These are phyloP conservation scores for Graptemys geographica DNA, from an alignment of 2,797 vertebrate genomes.

Conservation along the genomic window DNA sequence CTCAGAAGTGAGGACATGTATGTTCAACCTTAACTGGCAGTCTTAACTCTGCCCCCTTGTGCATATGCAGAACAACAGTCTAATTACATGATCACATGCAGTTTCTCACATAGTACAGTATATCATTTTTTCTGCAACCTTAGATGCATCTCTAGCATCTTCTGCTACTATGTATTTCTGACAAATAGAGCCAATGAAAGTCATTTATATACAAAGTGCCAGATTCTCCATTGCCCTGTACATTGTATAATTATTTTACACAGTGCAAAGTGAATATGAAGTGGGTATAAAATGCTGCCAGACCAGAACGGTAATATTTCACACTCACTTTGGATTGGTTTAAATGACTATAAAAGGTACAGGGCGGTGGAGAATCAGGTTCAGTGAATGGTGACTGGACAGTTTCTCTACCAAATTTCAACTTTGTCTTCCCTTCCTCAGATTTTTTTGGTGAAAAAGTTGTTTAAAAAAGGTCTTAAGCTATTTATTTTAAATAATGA, in stretches of 20 bases:
- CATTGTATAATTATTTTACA: not conserved
- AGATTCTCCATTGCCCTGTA: not conserved
- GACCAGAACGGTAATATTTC: not conserved
- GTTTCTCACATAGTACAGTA: constrained; percentile 1
- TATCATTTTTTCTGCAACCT: accelerated
- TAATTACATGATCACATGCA: constrained; percentile 14
- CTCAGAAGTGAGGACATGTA: constrained; percentile 19
- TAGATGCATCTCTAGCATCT: not conserved
- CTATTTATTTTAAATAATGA: not conserved
- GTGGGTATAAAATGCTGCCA: not conserved
- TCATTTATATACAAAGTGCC: not conserved
- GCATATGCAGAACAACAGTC: not conserved
- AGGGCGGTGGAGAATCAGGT: not conserved
- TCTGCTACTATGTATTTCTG: not conserved
- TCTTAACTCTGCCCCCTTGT: not conserved
- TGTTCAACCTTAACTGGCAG: not conserved
- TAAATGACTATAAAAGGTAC: not conserved
- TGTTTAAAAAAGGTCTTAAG: not conserved
- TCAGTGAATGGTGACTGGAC: not conserved
- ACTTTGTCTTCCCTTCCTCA: not conserved
- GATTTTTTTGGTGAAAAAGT: not conserved
- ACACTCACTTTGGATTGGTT: not conserved
- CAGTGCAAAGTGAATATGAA: not conserved
- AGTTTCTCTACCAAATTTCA: not conserved
- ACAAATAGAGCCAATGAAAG: not conserved